Conservation (phyloP, 1,140 invertebrate species). For the Lucilia sericata region DNA sequence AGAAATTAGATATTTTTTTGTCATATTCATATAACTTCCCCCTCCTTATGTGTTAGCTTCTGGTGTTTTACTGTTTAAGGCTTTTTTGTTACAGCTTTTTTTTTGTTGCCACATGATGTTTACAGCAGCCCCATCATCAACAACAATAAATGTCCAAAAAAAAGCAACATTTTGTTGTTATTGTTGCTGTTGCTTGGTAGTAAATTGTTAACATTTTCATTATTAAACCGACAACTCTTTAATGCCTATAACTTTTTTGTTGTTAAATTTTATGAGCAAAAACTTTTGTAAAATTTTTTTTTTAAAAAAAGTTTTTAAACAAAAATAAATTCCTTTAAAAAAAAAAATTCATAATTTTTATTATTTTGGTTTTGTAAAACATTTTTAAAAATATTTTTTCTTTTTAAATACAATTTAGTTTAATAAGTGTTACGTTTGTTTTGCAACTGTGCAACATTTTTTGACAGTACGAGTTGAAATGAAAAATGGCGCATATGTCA, state of each 20-base stretch:
- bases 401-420: neutral
- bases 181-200: neutral
- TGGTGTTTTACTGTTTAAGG: neutral
- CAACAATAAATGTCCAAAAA: constrained; percentile 2
- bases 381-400: neutral
- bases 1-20: too few relatives aligned
- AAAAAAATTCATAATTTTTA: too few relatives aligned
- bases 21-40: too few relatives aligned
- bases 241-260: neutral
- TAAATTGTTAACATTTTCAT: neutral
- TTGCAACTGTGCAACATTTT: constrained; percentile 8
- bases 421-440: neutral
- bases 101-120: constrained; percentile 30
- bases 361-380: neutral
- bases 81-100: neutral
- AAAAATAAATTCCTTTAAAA: neutral
- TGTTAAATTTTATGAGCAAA: too few relatives aligned
- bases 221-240: neutral
- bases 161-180: neutral
- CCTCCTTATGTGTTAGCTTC: too few relatives aligned
- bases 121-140: constrained; percentile 14
- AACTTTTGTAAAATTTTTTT: too few relatives aligned
- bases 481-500: constrained; percentile 45
- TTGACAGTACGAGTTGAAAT: constrained; percentile 26
- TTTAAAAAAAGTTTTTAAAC: neutral